These are phyloP conservation scores for Cynopterus sphinx DNA, from an alignment of 2,797 vertebrate genomes.

Conservation along the genomic window DNA sequence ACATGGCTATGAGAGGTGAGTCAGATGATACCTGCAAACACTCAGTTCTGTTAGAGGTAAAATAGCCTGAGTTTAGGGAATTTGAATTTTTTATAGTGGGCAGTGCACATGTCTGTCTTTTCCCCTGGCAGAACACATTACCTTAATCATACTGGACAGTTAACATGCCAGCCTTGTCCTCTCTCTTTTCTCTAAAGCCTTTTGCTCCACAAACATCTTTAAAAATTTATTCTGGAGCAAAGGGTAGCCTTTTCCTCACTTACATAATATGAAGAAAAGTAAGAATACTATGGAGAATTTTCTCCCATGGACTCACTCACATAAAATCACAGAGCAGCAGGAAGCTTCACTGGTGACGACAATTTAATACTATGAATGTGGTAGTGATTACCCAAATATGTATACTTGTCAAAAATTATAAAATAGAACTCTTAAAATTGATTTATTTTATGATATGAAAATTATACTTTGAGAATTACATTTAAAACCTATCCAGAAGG, in stretches of 20 bases:
- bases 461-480: not conserved
- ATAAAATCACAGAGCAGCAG: not conserved
- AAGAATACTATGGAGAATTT: not conserved
- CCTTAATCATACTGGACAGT: not conserved
- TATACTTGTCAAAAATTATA: not conserved
- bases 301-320: not conserved
- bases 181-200: not conserved
- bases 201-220: not conserved
- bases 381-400: not conserved
- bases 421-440: not conserved
- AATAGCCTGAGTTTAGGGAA: not conserved
- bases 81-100: not conserved
- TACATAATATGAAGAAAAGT: not conserved
- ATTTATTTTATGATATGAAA: not conserved
- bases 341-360: not conserved
- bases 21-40: not conserved
- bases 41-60: not conserved
- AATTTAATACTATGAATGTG: not conserved
- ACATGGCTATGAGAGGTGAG: not conserved
- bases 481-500: not conserved
- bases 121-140: too few relatives aligned
- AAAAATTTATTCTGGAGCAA: not conserved
- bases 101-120: too few relatives aligned
- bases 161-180: not conserved
- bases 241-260: not conserved